Base-by-base conservation (phyloP, 2,888 invertebrate genomes). In the Nemapogon koenigi region DNA sequence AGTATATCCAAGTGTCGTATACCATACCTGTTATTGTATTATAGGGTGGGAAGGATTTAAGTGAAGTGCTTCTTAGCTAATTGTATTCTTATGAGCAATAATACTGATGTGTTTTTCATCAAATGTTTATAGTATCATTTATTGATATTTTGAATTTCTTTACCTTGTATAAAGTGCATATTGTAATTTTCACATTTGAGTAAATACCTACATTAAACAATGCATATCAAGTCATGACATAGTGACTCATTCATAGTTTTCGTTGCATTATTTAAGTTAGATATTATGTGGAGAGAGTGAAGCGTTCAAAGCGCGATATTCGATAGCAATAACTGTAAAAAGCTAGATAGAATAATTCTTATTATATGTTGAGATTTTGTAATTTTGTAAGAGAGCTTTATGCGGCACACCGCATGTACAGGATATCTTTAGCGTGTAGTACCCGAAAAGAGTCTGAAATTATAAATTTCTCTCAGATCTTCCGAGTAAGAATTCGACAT, bases 381-480 rank as follows among this genome's bases (percentile, higher is more conserved):
- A 73, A 63, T 73, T 70, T 69, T 70, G 70, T 73, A 72, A 75
- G 68, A 75, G 72, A 76, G 75, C 75, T 75, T 75, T 76, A 71
- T 66, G 67, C 69, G 69, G 60, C 49, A 42, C 42, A 49, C 57
- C 66, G 71, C 59, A 55, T 75, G 69, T 73, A 72, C 62, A 72
- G 60, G 47, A 17, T n/a, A 41, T 33, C 11, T 15, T 51, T 66
- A 67, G 60, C 53, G 50, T 51, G 55, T 69, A 67, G 58, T 49
- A 26, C 36, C 16, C 46, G 46, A 49, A 50, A 47, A 53, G 53
- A 37, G 50, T 48, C 69, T 71, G 73, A 70, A 72, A 75, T 76
- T 73, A 56, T 55, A 53, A 78, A 78, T 78, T 76, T 78, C 72
- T 55, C 70, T 52, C 51, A 49, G 51, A 62, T 65, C 62, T 67